A percentile compares a stretch with the other conserved stretches of the same genome.
These are phyloP conservation scores for Sebastolobus altivelis DNA, from an alignment of 2,797 vertebrate species.

Conservation along the genomic window DNA sequence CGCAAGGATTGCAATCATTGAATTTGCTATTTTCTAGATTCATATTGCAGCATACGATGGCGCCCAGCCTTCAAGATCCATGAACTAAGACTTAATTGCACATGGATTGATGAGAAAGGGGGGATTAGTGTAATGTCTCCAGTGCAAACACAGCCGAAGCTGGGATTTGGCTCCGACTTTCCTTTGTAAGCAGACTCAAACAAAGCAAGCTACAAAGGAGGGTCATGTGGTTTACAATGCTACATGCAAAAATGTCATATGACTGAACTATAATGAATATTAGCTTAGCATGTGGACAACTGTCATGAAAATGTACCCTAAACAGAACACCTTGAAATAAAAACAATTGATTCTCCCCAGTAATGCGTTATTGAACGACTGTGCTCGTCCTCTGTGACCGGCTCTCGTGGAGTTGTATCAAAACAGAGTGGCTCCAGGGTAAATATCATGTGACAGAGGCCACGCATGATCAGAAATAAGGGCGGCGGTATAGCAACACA, in stretches of 20 bases:
- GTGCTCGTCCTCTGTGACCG: conserved; percentile 28
- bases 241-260: conserved; percentile 36
- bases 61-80: neutral
- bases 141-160: conserved; percentile 51
- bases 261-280: conserved; percentile 24
- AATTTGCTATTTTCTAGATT: neutral
- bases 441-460: conserved; percentile 74
- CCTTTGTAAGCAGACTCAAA: conserved; percentile 46
- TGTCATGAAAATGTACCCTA: conserved; percentile 6
- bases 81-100: conserved; percentile 28
- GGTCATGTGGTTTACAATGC: conserved; percentile 50
- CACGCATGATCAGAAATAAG: conserved; percentile 56
- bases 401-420: conserved; percentile 71
- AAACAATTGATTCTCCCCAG: conserved; percentile 23
- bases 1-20: neutral
- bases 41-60: neutral
- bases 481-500: conserved; percentile 45
- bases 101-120: conserved; percentile 38
- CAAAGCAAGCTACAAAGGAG: conserved; percentile 55
- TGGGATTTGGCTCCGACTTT: conserved; percentile 53
- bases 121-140: conserved; percentile 54
- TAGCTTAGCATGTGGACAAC: conserved; percentile 1
- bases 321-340: conserved; percentile 35
- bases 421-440: conserved; percentile 68
- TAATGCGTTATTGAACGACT: conserved; percentile 61